A percentile compares a stretch with the other conserved stretches of the same genome.
These are phyloP conservation scores for Protosalanx chinensis DNA, from an alignment of 2,797 vertebrate genomes.

Conservation along the genomic window DNA sequence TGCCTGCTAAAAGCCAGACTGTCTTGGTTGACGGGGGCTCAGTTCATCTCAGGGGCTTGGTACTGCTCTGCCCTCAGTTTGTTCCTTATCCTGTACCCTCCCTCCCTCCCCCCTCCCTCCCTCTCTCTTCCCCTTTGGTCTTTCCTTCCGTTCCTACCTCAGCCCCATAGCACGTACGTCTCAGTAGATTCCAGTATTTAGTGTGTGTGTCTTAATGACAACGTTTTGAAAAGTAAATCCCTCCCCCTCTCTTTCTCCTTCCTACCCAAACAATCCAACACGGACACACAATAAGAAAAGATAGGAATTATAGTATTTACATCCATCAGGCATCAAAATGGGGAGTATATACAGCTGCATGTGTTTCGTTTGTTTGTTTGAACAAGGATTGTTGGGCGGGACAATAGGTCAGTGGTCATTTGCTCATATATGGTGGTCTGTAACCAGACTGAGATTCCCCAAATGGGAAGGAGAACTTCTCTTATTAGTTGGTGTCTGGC, in stretches of 20 bases:
- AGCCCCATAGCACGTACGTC: conserved; percentile 56
- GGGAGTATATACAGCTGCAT: conserved; percentile 19
- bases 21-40: conserved; percentile 6
- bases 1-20: conserved; percentile 20
- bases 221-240: conserved; percentile 20
- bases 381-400: conserved; percentile 2
- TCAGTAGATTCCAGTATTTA: conserved; percentile 61
- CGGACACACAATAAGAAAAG: too few species aligned
- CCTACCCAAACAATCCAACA: too few species aligned
- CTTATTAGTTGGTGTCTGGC: conserved; percentile 30
- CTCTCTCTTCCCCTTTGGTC: conserved; percentile 8
- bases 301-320: too few species aligned
- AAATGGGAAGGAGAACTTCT: conserved; percentile 53
- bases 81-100: conserved; percentile 32
- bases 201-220: conserved; percentile 50
- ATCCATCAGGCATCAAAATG: neutral
- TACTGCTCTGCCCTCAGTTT: conserved; percentile 53
- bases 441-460: conserved; percentile 49
- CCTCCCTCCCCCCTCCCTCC: conserved; percentile 24
- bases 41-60: conserved; percentile 28
- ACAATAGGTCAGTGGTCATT: conserved; percentile 30
- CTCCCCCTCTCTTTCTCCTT: too few species aligned
- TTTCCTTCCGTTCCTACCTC: conserved; percentile 17
- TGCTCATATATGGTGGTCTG: conserved; percentile 52
- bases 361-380: conserved; percentile 8